Conservation (phyloP, 2,888 invertebrate species). For the Rosalia funebris region DNA sequence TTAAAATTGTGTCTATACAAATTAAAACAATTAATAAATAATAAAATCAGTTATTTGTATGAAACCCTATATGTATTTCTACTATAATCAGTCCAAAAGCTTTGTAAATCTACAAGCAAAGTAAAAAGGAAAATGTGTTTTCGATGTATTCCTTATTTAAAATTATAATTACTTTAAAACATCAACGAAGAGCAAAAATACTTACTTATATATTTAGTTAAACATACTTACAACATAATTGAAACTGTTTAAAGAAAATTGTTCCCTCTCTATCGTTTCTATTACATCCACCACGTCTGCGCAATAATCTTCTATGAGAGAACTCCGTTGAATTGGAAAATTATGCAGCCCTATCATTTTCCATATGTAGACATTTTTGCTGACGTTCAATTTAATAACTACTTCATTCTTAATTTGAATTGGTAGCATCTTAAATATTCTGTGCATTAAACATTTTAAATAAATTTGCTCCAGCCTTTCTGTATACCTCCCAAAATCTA, state of each 20-base stretch:
- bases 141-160: too few relatives aligned
- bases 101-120: too few relatives aligned
- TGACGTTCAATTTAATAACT: neutral
- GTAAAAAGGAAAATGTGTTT: too few relatives aligned
- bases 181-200: neutral
- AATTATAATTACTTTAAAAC: too few relatives aligned
- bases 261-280: conserved; percentile 19
- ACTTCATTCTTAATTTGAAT: conserved; percentile 21
- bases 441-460: conserved; percentile 44
- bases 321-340: conserved; percentile 23
- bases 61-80: too few relatives aligned
- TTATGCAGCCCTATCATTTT: conserved; percentile 27
- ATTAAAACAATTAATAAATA: too few relatives aligned
- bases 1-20: too few relatives aligned
- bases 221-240: conserved; percentile 27
- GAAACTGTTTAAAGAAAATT: conserved; percentile 24
- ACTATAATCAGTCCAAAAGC: too few relatives aligned
- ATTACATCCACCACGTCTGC: conserved; percentile 22
- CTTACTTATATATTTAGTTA: neutral
- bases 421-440: conserved; percentile 42
- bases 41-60: too few relatives aligned
- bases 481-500: conserved; percentile 43
- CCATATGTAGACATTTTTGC: conserved; percentile 25
- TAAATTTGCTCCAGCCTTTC: conserved; percentile 43
- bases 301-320: conserved; percentile 22